Base-by-base conservation (phyloP, 2,797 vertebrate genomes). In the Tokudaia tokunoshimensis region DNA sequence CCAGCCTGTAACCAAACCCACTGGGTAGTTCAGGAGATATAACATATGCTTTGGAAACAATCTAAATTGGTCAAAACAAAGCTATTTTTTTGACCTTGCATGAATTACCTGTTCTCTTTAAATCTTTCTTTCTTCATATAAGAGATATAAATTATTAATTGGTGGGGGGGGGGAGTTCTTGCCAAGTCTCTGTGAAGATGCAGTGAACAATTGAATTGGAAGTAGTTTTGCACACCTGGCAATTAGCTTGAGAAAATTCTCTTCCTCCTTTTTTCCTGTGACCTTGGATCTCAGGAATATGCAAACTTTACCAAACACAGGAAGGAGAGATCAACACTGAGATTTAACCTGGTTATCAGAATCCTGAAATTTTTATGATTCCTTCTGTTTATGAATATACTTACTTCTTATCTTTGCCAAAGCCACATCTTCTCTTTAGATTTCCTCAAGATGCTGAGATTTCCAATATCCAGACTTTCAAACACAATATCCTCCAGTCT, bases 391-490 rank as follows among this genome's bases (percentile, higher is more conserved):
- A 90, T 24, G 55, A 94, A 96, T 15, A 63, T 37, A 41, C 50
- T 15, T 61, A 94, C 65, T 50, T 94, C 65, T 19, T 55, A 81
- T 61, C 88, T 95, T 94, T 65, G 41, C 41, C 72, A 88, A 96
- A 95, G 52, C 31, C 12, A 10, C 57, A 17, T 76, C 31, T 87
- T 52, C 84, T 72, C 75, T 88, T 93, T 26, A 70, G 20, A 95
- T 59, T 19, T 47, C 75, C 44, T 47, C 63, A 84, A 55, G 44
- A 87, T 85, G n/a, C 20, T 61, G 17, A 85, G 26, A 81, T 78
- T 81, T 22, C 84, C 76, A 92, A 59, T 24, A 85, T 70, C 3
- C 61, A 74, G 78, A 41, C 29, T 59, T 90, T 57, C 26, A 50
- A 75, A 92, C 80, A 91, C 5, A 57, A 52, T 61, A n/a, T 75